phyloP scores from a whole-genome alignment of 2,888 invertebrate species.

The Harpagoxenus sublaevis region DNA sequence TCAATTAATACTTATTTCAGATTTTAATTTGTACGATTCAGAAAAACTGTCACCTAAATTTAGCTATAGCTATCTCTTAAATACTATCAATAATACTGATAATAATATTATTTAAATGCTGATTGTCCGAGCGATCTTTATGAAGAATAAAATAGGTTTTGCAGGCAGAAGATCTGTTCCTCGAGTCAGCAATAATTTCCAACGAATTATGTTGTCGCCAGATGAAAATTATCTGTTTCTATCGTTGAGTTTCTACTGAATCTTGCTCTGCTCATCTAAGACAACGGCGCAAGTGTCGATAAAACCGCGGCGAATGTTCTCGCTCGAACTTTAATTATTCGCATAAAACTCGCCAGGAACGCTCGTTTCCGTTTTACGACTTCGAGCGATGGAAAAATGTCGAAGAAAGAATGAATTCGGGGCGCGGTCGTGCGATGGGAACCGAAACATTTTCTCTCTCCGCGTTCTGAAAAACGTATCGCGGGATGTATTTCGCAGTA shows the following conservation, averaged over 20 bases:
- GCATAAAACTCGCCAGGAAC: constrained; percentile 15
- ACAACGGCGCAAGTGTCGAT: constrained; percentile 29
- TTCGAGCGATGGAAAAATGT: constrained; percentile 12
- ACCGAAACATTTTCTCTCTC: not conserved
- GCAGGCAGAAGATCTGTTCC: not conserved
- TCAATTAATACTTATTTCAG: not conserved
- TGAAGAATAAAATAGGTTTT: constrained; percentile 12
- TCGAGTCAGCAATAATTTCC: not conserved
- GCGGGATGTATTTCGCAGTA: not conserved
- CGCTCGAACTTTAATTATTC: constrained; percentile 39
- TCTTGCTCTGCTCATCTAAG: constrained; percentile 6
- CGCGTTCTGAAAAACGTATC: not conserved
- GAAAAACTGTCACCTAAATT: not conserved
- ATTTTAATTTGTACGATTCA: not conserved
- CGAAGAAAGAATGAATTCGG: not conserved
- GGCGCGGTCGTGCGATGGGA: not conserved
- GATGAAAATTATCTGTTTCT: constrained; percentile 7
- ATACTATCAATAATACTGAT: not conserved
- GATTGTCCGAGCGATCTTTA: not conserved
- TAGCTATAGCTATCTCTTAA: not conserved
- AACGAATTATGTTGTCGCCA: not conserved
- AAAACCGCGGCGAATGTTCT: constrained; percentile 26
- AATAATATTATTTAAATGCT: not conserved
- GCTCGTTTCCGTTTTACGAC: constrained; percentile 37
- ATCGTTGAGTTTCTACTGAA: not conserved